These are phyloP conservation scores for Stenchaetothrips biformis DNA, from an alignment of 2,888 invertebrate species.

Conservation along the genomic window DNA sequence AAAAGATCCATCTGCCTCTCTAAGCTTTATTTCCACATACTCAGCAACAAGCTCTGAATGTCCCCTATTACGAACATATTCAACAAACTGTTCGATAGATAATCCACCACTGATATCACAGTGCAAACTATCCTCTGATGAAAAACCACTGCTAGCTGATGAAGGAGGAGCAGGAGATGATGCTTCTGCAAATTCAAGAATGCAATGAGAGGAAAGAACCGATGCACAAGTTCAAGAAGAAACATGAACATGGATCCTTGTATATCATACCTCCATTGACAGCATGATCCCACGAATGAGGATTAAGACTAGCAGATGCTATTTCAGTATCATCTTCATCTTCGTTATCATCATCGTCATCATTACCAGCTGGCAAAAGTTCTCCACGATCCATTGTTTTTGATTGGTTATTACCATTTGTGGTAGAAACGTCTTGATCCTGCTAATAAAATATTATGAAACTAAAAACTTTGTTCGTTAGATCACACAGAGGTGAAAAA, in stretches of 20 bases:
- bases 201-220: background rate
- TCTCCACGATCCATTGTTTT: background rate
- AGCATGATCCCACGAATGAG: constrained; percentile 11
- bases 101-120: constrained; percentile 59
- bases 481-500: background rate
- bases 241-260: background rate
- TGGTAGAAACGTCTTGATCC: background rate
- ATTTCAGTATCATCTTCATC: constrained; percentile 16
- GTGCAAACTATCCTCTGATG: constrained; percentile 82
- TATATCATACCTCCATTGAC: background rate
- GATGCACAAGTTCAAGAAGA: background rate
- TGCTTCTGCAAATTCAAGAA: constrained; percentile 35
- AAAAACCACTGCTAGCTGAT: constrained; percentile 76
- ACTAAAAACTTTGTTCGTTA: background rate
- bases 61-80: constrained; percentile 68
- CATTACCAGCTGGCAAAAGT: background rate
- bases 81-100: constrained; percentile 68
- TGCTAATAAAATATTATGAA: background rate
- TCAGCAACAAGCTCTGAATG: constrained; percentile 78
- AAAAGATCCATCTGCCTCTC: constrained; percentile 83
- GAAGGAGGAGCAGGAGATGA: constrained; percentile 51
- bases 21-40: constrained; percentile 79
- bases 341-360: constrained; percentile 1
- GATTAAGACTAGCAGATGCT: constrained; percentile 18
- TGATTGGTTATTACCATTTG: background rate